Conservation (phyloP, 2,888 invertebrate genomes). For the Pseudolycoriella hygida region DNA sequence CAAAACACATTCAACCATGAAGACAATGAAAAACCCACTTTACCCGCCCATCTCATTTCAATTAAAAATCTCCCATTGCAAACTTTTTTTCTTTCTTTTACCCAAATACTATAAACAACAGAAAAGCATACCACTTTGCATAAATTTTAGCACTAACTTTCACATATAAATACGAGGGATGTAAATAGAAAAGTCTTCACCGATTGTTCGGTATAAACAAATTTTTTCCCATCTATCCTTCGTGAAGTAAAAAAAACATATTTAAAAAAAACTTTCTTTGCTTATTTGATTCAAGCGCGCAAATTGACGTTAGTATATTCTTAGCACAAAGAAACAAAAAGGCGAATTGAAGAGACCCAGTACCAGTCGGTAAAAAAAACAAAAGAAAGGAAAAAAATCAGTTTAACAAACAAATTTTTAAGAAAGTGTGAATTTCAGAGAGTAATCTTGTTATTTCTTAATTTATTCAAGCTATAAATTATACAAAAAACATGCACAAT, state of each 20-base stretch:
- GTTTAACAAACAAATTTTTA: conserved; percentile 4
- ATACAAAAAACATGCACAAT: conserved; percentile 1
- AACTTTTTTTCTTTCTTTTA: neutral
- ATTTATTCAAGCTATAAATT: conserved; percentile 6
- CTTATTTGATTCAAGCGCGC: neutral
- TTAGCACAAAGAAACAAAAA: neutral
- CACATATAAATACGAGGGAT: too few species aligned
- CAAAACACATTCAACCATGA: neutral
- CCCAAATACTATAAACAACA: conserved; percentile 1
- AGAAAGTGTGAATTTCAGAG: conserved; percentile 4
- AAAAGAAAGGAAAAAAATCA: neutral
- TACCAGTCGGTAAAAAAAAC: neutral
- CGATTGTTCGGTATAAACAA: neutral
- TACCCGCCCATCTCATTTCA: conserved; percentile 1
- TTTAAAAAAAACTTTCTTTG: neutral
- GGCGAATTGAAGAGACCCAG: too few species aligned
- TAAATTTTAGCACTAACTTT: conserved; percentile 1
- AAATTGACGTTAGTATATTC: conserved; percentile 2
- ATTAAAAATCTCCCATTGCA: conserved; percentile 1
- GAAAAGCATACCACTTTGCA: conserved; percentile 3
- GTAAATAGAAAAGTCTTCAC: too few species aligned
- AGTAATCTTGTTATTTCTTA: conserved; percentile 6
- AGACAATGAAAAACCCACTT: neutral
- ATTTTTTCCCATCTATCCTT: neutral
- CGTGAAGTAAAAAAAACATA: neutral